Percentiles rank a stretch among this genome's conserved stretches.
These are phyloP conservation scores for Morelia viridis DNA, from an alignment of 2,797 vertebrate species.

Conservation along the genomic window DNA sequence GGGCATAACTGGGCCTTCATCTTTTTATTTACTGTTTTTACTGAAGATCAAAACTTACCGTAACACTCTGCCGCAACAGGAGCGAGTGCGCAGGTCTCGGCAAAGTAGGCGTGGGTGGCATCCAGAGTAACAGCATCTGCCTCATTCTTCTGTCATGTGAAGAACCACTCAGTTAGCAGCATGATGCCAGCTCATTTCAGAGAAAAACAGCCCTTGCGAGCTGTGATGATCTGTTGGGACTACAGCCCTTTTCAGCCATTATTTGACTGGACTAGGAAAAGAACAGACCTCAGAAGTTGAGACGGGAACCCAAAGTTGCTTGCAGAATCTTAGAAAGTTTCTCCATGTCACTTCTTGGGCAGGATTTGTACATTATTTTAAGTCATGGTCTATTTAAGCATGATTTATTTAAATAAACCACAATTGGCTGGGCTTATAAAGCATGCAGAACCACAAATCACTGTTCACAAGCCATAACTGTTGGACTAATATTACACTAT, in stretches of 20 bases:
- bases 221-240: neutral
- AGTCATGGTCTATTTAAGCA: neutral
- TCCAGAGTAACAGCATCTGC: slow-evolving; percentile 89
- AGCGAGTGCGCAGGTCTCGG: slow-evolving; percentile 85
- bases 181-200: neutral
- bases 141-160: slow-evolving; percentile 80
- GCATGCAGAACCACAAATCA: neutral
- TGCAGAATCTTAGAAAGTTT: neutral
- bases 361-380: neutral
- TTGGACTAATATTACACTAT: neutral
- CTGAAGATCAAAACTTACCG: slow-evolving; percentile 68
- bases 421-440: neutral
- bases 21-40: neutral
- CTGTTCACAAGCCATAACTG: neutral
- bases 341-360: neutral
- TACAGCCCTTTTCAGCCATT: neutral
- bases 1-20: neutral
- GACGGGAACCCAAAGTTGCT: neutral
- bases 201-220: neutral
- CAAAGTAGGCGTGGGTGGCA: slow-evolving; percentile 86
- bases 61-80: slow-evolving; percentile 89
- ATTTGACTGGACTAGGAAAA: neutral
- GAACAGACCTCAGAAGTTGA: neutral
- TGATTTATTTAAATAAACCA: neutral
- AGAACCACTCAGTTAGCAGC: neutral